Percentiles rank a stretch among this genome's conserved stretches.
phyloP scores from a whole-genome alignment of 2,797 vertebrate genomes.

The Halcyon leucocephala region DNA sequence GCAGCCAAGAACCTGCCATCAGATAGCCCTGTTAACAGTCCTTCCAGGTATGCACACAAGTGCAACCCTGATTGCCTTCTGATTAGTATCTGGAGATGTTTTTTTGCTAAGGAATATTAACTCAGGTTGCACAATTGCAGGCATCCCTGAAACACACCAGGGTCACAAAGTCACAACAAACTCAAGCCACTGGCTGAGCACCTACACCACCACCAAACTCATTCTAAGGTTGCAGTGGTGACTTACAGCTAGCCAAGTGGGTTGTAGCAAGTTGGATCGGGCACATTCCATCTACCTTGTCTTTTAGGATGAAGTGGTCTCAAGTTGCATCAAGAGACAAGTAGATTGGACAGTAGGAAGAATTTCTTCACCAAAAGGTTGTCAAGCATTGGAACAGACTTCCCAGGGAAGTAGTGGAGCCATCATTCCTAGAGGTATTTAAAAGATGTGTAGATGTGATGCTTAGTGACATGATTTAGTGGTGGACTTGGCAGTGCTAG shows the following conservation, averaged over 20 bases:
- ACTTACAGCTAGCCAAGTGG: not conserved
- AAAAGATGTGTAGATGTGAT: not conserved
- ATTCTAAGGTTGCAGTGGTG: not conserved
- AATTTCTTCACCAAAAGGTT: not conserved
- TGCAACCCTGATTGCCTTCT: not conserved
- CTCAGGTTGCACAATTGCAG: not conserved
- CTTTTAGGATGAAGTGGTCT: not conserved
- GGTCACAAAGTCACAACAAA: not conserved
- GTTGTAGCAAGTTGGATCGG: not conserved
- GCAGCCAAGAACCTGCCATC: not conserved
- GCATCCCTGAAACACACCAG: not conserved
- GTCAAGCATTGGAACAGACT: not conserved
- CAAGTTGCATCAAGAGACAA: not conserved
- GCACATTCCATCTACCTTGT: not conserved
- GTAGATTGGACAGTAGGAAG: not conserved
- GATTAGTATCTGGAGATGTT: not conserved
- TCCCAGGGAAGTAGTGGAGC: not conserved
- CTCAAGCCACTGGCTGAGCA: not conserved
- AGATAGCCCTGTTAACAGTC: not conserved
- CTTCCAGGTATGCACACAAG: not conserved
- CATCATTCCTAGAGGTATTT: not conserved
- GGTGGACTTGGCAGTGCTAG: not conserved
- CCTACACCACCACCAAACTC: not conserved
- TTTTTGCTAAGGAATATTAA: not conserved
- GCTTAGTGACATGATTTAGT: not conserved